Conservation (phyloP, 2,113 vertebrate species). For the Cynopterus brachyotis region DNA sequence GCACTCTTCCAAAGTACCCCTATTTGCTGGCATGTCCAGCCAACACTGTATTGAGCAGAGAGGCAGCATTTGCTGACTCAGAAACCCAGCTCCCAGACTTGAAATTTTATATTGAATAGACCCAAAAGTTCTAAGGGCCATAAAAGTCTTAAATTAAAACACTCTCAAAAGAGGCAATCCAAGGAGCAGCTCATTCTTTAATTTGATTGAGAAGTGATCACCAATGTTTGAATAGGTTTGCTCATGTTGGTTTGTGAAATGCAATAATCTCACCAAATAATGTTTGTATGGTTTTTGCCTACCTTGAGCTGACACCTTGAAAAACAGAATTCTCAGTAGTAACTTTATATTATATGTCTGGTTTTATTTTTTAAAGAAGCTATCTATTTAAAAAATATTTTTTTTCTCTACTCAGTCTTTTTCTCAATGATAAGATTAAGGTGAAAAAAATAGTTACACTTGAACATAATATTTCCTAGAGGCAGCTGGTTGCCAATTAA, state of each 20-base stretch:
- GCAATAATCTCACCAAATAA: background rate
- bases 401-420: conserved; percentile 49
- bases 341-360: background rate
- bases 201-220: background rate
- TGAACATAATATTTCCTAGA: conserved; percentile 62
- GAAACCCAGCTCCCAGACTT: background rate
- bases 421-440: conserved; percentile 46
- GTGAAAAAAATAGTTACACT: conserved; percentile 50
- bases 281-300: background rate
- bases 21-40: background rate
- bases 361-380: conserved; percentile 16
- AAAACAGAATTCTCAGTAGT: conserved; percentile 20
- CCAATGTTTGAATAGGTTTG: background rate
- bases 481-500: conserved; percentile 68
- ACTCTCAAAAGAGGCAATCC: background rate
- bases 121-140: conserved; percentile 11
- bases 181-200: conserved; percentile 25
- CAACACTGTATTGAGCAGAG: background rate
- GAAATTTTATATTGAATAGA: background rate
- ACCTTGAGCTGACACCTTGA: background rate
- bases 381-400: conserved; percentile 54
- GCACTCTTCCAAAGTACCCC: background rate
- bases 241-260: background rate
- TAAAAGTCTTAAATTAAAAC: background rate
- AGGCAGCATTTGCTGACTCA: background rate